Conservation (phyloP, 2,888 invertebrate species). For the Microplitis manilae region DNA sequence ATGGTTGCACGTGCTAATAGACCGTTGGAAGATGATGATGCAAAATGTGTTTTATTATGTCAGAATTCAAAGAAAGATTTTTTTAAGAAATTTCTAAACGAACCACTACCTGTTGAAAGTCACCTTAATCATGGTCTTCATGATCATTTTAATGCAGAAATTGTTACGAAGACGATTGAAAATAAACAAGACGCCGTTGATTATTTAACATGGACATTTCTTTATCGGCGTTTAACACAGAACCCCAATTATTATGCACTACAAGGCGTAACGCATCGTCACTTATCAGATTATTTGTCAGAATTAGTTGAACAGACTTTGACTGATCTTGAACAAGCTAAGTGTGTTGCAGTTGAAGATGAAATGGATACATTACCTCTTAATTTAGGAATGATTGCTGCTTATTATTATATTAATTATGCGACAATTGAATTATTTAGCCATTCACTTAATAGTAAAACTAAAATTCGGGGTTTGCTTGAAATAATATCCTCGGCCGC, state of each 20-base stretch:
- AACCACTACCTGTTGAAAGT: conserved; percentile 97
- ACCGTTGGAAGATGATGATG: conserved; percentile 91
- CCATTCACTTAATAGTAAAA: conserved; percentile 95
- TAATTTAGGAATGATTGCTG: conserved; percentile 99
- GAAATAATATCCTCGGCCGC: conserved; percentile 99
- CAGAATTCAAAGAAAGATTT: conserved; percentile 98
- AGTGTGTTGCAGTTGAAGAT: conserved; percentile 97
- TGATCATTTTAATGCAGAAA: conserved; percentile 99
- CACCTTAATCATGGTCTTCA: conserved; percentile 98
- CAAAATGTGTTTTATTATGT: conserved; percentile 96
- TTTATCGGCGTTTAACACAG: conserved; percentile 96
- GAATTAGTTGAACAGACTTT: conserved; percentile 98
- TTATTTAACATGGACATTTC: conserved; percentile 99
- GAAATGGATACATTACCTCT: conserved; percentile 97
- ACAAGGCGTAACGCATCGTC: conserved; percentile 96
- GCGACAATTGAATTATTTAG: conserved; percentile 99
- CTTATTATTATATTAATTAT: conserved; percentile 99
- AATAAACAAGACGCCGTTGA: conserved; percentile 99
- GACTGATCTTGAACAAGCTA: conserved; percentile 94
- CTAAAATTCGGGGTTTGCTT: conserved; percentile 95
- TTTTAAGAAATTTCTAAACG: conserved; percentile 97
- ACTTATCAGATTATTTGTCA: conserved; percentile 97
- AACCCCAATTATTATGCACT: conserved; percentile 99
- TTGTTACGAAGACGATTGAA: conserved; percentile 99
- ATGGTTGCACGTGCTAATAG: conserved; percentile 98